Percentiles rank a stretch among this genome's conserved stretches.
phyloP scores from a whole-genome alignment of 2,113 vertebrate genomes.

The Hydropotes inermis region DNA sequence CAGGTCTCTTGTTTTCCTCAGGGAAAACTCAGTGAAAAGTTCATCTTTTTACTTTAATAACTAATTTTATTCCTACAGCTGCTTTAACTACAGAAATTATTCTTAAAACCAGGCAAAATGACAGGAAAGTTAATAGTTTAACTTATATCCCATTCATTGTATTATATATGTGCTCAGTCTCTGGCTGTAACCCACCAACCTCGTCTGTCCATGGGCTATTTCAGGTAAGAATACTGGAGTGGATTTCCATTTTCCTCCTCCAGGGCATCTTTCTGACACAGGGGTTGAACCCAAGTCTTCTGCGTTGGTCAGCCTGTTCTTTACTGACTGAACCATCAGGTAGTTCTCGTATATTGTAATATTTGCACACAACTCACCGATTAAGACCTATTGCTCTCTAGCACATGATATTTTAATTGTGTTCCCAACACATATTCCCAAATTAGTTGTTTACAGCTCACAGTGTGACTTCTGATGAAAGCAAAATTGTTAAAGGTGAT shows the following conservation, averaged over 20 bases:
- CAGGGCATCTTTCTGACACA: not conserved
- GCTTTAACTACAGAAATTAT: not conserved
- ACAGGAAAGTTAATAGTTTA: not conserved
- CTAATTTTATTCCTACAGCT: not conserved
- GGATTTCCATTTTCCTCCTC: not conserved
- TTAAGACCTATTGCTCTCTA: not conserved
- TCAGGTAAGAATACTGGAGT: not conserved
- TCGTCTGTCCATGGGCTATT: not conserved
- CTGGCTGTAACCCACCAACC: not conserved
- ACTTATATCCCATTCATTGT: not conserved
- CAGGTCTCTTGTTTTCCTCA: not conserved
- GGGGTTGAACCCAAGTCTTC: not conserved
- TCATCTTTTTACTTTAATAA: constrained; percentile 9
- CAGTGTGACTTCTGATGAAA: not conserved
- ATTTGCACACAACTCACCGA: not conserved
- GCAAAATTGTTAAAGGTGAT: not conserved
- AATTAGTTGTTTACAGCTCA: constrained; percentile 40
- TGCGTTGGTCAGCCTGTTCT: not conserved
- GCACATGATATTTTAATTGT: not conserved
- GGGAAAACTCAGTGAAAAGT: constrained; percentile 48
- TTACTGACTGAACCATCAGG: not conserved
- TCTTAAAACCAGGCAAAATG: constrained; percentile 29
- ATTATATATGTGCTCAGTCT: rapidly evolving
- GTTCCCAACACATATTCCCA: not conserved
- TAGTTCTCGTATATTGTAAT: not conserved